Evolutionary conservation across 2,797 vertebrate genomes (phyloP).

Genomic region (Sebastes dallii): DNA sequence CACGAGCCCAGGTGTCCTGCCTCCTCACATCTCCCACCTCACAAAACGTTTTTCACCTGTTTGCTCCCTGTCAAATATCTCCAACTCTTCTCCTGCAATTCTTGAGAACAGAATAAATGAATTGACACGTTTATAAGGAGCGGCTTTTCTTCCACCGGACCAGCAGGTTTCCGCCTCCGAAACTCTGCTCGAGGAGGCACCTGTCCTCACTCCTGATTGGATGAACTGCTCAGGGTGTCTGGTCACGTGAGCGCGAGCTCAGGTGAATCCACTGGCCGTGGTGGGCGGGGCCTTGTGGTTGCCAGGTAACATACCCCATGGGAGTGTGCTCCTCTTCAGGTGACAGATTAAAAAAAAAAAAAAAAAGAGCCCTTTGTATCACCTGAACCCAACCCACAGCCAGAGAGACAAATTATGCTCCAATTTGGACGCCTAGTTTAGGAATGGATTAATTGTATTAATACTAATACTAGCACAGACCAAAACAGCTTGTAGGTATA

Average conservation of each 20-base stretch:
- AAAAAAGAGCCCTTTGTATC: constrained; percentile 54
- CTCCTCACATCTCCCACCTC: constrained; percentile 6
- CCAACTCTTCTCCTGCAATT: background rate
- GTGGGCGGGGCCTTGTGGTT: constrained; percentile 62
- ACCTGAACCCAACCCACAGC: constrained; percentile 57
- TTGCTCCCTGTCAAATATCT: background rate
- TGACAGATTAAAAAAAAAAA: constrained; percentile 18
- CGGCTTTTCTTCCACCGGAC: constrained; percentile 45
- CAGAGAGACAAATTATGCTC: constrained; percentile 23
- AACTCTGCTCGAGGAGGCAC: constrained; percentile 73
- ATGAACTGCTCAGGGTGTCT: background rate
- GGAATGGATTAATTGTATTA: constrained; percentile 11
- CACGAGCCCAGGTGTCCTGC: constrained; percentile 24
- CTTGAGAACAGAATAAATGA: background rate
- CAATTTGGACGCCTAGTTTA: constrained; percentile 1
- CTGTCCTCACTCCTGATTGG: constrained; percentile 80
- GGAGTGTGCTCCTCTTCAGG: constrained; percentile 47
- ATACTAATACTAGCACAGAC: background rate
- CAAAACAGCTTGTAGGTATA: background rate
- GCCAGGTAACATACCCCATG: constrained; percentile 66
- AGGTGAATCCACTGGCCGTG: constrained; percentile 62
- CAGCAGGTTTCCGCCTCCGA: constrained; percentile 82
- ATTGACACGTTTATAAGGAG: constrained; percentile 62
- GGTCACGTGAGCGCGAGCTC: constrained; percentile 66
- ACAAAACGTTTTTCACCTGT: background rate